A percentile compares a stretch with the other conserved stretches of the same genome.
Evolutionary conservation across 1,140 invertebrate species (phyloP).

Genomic region (Batillaria attramentaria): DNA sequence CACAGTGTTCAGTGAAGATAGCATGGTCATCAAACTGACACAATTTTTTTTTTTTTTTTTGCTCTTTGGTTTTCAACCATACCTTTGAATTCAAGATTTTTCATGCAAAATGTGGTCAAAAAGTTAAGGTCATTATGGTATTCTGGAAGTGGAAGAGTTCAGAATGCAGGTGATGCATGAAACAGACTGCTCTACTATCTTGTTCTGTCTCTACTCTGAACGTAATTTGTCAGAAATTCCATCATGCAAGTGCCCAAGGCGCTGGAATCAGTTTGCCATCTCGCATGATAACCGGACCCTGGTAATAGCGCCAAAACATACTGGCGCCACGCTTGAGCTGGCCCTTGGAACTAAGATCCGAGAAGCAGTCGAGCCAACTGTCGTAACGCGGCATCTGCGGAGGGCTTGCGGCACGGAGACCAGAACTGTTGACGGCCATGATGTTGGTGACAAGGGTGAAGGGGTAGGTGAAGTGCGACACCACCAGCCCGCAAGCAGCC

Average conservation of each 20-base stretch:
- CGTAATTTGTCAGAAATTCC: no score
- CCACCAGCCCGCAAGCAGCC: conserved; percentile 74
- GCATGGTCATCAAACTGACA: no score
- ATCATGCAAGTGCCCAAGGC: neutral
- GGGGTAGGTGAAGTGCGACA: conserved; percentile 86
- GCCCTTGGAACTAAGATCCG: conserved; percentile 77
- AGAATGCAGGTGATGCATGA: no score
- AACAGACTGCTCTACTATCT: no score
- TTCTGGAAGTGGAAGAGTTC: no score
- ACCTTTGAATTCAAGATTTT: no score
- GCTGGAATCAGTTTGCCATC: conserved; percentile 34
- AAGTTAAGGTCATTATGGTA: no score
- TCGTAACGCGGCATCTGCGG: conserved; percentile 86
- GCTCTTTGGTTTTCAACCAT: no score
- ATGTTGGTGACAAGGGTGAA: conserved; percentile 89
- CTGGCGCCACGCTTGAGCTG: conserved; percentile 89
- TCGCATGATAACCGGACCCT: conserved; percentile 74
- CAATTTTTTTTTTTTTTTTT: no score
- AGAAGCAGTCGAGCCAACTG: conserved; percentile 86
- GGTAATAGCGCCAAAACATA: conserved; percentile 85
- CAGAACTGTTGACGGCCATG: conserved; percentile 86
- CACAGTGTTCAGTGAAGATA: no score
- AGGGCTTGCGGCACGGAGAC: conserved; percentile 82
- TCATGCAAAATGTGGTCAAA: no score
- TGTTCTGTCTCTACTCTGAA: no score